Evolutionary conservation across 2,888 invertebrate species (phyloP), one percentile per base, ranked within the genome.

Genomic region (Clostera curtula): DNA sequence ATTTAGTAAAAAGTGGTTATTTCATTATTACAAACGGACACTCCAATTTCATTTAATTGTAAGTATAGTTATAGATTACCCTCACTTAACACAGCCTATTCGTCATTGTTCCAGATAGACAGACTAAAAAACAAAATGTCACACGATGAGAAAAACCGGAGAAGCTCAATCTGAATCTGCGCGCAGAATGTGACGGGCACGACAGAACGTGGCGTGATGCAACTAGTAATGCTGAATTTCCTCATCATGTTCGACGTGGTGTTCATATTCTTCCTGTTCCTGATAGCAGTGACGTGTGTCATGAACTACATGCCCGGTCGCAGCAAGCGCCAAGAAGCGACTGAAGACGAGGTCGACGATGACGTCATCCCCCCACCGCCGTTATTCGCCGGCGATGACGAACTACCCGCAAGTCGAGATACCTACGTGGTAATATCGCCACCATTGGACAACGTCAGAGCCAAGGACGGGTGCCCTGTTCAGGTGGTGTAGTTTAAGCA

Each of bases 201-300:
- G n/a, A n/a, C 55, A 44, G 51, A 41, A 43, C 49, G 56, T 60
- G 59, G 56, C 86, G 87, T 86, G 85, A 93, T 93, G 93, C 92
- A 92, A 88, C 87, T 93, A 70, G 88, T 92, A 89, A 91, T 91
- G 87, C 88, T 92, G 84, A 93, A 93, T 85, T 92, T 92, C 64
- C 87, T 93, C 76, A 89, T 93, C 86, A 92, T 93, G 92, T 93
- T 93, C 87, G 92, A 93, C 85, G 89, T 92, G 75, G 92, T 93
- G 80, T 93, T 93, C 86, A 87, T 92, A 83, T 93, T 93, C 82
- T 93, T 93, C 86, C 86, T 93, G 69, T 93, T 93, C 83, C 88
- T 93, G 70, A 90, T 93, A 61, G 92, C 91, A 48, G 91, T 93
- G 56, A 92, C 92, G 46, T 93, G 93, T 66, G 85, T 93, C 56